Evolutionary conservation across 2,888 invertebrate species (phyloP), one percentile per base, ranked within the genome.

Genomic region (Steinernema hermaphroditum): DNA sequence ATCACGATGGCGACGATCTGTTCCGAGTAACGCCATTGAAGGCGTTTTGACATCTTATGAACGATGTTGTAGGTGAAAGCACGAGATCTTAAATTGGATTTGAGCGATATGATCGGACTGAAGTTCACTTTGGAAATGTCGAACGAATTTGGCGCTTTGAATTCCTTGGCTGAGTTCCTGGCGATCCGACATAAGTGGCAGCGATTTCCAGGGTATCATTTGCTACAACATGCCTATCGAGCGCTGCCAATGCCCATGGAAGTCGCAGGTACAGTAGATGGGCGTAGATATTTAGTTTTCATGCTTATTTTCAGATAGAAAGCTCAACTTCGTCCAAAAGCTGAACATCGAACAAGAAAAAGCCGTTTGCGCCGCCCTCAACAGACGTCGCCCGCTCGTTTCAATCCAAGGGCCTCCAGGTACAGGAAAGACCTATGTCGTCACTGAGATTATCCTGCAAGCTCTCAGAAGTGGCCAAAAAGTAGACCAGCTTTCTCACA

Each of bases 361-460:
- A n/a, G 72, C 72, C 8, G 72, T 72, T 9, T 16, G 29, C 14
- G 72, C 68, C 16, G 72, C 72, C 16, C 32, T 72, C 24, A 72
- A 72, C 62, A 43, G n/a, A 1, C 72, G 62, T 1, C 72, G 72
- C 9, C 72, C 46, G 1, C 34, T 72, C 9, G 44, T 69, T 6
- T 24, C 29, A 0, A 72, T 72, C n/a, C 69, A 69, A 44, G 72
- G 72, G 0, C 72, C 72, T 22, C 72, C 72, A 0, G 72, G 72
- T 19, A 72, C 72, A 16, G 72, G 72, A 24, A 72, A 72, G n/a
- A 72, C 72, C 0, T 24, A 57, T 19, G 72, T 70, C 6, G 70
- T 79, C 16, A 70, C 77, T 8, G 80, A 79, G 29, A 79, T 79
- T 37, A 71, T 79, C 32, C 62, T 57, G 37, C 77, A 80, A 72